These are phyloP conservation scores for Thaleichthys pacificus DNA, from an alignment of 2,797 vertebrate genomes.

Conservation along the genomic window DNA sequence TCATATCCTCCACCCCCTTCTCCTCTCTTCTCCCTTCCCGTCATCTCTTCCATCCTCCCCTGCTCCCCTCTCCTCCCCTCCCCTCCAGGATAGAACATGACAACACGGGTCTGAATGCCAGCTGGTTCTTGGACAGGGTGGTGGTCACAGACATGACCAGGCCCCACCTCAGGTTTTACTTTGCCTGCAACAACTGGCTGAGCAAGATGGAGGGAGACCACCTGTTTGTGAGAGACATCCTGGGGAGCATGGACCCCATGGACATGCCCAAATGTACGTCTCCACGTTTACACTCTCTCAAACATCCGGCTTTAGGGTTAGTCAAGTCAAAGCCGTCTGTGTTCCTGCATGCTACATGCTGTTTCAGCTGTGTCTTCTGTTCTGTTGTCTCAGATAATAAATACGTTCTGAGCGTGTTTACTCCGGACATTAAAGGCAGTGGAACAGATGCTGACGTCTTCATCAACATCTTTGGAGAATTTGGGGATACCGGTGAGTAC, in stretches of 20 bases:
- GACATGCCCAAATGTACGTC: slow-evolving; percentile 91
- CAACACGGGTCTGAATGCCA: slow-evolving; percentile 88
- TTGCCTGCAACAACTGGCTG: slow-evolving; percentile 95
- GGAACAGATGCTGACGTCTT: slow-evolving; percentile 96
- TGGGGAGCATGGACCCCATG: slow-evolving; percentile 88
- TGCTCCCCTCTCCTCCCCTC: not conserved
- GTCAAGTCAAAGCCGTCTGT: not conserved
- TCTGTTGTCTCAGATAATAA: slow-evolving; percentile 85
- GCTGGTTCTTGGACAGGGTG: slow-evolving; percentile 91
- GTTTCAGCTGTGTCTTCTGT: too few relatives aligned
- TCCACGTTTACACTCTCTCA: not conserved
- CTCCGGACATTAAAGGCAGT: slow-evolving; percentile 86
- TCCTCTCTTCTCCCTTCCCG: not conserved
- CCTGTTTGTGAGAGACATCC: slow-evolving; percentile 83
- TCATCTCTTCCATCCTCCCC: not conserved
- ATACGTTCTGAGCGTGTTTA: slow-evolving; percentile 87
- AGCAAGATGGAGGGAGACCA: slow-evolving; percentile 89
- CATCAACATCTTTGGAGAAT: slow-evolving; percentile 94
- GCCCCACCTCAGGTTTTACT: slow-evolving; percentile 93
- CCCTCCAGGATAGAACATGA: slow-evolving; percentile 89
- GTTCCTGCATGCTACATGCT: too few relatives aligned
- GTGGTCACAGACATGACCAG: slow-evolving; percentile 92
- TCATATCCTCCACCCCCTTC: not conserved
- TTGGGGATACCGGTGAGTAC: slow-evolving; percentile 88
- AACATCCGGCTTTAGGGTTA: not conserved